A percentile compares a stretch with the other conserved stretches of the same genome.
These are phyloP conservation scores for Nemapogon koenigi DNA, from an alignment of 2,888 invertebrate species.

Conservation along the genomic window DNA sequence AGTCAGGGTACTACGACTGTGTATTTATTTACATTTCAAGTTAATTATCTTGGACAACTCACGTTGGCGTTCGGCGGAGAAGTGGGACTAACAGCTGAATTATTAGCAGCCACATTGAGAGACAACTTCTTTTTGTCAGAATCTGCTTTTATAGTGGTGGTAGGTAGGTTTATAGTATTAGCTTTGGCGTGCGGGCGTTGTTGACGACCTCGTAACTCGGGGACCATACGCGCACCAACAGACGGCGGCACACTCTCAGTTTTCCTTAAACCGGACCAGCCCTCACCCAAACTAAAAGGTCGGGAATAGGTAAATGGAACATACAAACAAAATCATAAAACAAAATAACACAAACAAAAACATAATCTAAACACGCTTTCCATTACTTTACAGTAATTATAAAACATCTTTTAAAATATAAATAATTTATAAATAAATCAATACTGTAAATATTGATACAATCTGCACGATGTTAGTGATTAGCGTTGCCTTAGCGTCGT, in stretches of 20 bases:
- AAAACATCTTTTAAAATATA: too few species aligned
- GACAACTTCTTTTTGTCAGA: conserved; percentile 28
- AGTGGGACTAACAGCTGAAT: conserved; percentile 36
- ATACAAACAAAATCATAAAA: conserved; percentile 33
- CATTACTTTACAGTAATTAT: too few species aligned
- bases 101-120: conserved; percentile 15
- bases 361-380: conserved; percentile 25
- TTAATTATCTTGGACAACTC: too few species aligned
- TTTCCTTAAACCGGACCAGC: conserved; percentile 49
- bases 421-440: too few species aligned
- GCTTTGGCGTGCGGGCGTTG: conserved; percentile 57
- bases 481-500: not conserved
- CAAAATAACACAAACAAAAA: conserved; percentile 26
- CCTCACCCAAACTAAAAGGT: conserved; percentile 40
- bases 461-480: too few species aligned
- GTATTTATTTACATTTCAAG: too few species aligned
- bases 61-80: conserved; percentile 51
- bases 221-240: conserved; percentile 35
- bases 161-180: conserved; percentile 68
- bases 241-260: conserved; percentile 51
- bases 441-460: too few species aligned
- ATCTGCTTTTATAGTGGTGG: conserved; percentile 37
- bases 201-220: conserved; percentile 38
- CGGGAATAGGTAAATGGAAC: conserved; percentile 28
- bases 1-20: too few species aligned